phyloP scores from a whole-genome alignment of 1,140 invertebrate genomes.

The Tetramorium alpestre region DNA sequence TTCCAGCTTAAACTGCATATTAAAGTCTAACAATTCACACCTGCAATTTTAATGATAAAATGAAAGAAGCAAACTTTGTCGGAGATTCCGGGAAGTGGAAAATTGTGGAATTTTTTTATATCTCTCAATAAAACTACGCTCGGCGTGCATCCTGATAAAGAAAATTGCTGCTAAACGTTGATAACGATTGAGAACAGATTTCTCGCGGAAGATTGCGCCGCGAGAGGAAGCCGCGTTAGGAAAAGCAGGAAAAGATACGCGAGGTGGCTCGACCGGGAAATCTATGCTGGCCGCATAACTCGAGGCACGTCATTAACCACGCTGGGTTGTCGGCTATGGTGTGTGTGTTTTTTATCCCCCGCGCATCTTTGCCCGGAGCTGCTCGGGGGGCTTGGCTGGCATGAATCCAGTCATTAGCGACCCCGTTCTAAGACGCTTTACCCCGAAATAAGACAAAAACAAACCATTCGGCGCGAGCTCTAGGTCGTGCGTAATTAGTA shows the following conservation, averaged over 20 bases:
- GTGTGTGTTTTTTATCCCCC: background rate
- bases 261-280: conserved; percentile 51
- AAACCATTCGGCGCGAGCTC: conserved; percentile 37
- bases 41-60: background rate
- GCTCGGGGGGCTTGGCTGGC: conserved; percentile 19
- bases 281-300: conserved; percentile 60
- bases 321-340: conserved; percentile 10
- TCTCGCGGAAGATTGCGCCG: background rate
- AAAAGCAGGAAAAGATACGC: conserved; percentile 32
- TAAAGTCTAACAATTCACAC: background rate
- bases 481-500: conserved; percentile 47
- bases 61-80: background rate
- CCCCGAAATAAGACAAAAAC: conserved; percentile 67
- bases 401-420: conserved; percentile 64
- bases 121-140: conserved; percentile 8
- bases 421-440: conserved; percentile 54
- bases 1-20: background rate
- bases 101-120: background rate
- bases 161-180: conserved; percentile 42
- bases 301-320: conserved; percentile 65
- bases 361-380: conserved; percentile 17
- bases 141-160: conserved; percentile 21
- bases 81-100: background rate
- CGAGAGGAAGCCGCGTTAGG: background rate
- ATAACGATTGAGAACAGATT: conserved; percentile 42